Base-by-base conservation (phyloP, 2,113 vertebrate species). In the Origma solitaria region DNA sequence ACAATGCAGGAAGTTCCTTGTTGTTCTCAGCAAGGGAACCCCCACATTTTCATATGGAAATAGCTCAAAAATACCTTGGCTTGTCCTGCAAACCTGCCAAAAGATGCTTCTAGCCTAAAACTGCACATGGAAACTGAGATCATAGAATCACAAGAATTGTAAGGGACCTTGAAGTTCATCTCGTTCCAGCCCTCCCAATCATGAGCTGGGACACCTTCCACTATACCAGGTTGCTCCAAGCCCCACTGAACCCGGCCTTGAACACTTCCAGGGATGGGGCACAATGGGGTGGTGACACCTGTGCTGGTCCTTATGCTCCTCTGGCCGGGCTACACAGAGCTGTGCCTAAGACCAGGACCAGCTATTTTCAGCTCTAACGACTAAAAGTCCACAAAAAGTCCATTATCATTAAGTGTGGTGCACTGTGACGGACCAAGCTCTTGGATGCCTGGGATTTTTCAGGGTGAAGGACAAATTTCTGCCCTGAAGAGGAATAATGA, bases 1-100 rank as follows among this genome's bases (percentile, higher is more conserved):
- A 76, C 53, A 51, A 62, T 76, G 73, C 62, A 89, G 92, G 90
- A 95, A 96, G 90, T 91, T 93, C 90, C 93, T 90, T 27, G 7
- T 86, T 76, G 69, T 79, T 94, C 81, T 38, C 87, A 77, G 82
- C 62, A 57, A 76, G 92, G 87, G 89, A 91, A 85, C 21, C 57
- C 61, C 73, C 54, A 9, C 6, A 31, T 79, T 96, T 97, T 89
- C 82, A 72, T 69, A 82, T 20, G 66, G 87, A 92, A 78, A 68
- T 9, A 21, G 31, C 73, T 92, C 84, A 53, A 33, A 90, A 95
- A 85, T 40, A 85, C 58, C 62, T 84, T 16, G 37, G 22, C 53
- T 72, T 47, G 53, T 38, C 47, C 84, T 94, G 57, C 44, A 91
- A 75, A 82, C 38, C 54, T 27, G 33, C 81, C 84, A 53, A n/a